Base-by-base conservation (phyloP, 2,113 vertebrate genomes). In the Phyllopteryx taeniolatus region DNA sequence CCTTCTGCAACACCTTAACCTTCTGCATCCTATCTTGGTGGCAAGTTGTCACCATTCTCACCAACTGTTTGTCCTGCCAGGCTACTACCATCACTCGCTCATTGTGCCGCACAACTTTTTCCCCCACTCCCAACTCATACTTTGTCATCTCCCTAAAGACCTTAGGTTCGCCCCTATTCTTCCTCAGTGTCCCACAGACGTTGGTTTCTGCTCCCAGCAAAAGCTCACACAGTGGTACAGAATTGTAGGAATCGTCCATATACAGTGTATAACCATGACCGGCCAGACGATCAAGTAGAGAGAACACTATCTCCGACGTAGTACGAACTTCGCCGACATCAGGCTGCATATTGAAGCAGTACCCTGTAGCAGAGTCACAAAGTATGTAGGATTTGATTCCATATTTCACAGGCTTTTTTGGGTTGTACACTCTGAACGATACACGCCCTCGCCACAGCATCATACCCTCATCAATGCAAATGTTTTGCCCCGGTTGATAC, bases 381-480 rank as follows among this genome's bases (percentile, higher is more conserved):
- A 64, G 11, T 11, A 64, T n/a, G 62, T 64, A 64, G 0, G 39
- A 43, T 44, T 64, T 64, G 42, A 64, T 64, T 7, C 62, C 62
- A 11, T 44, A 43, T 42, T 64, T 64, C 4, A 43, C 19, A 2
- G 39, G 8, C 20, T 43, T 64, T n/a, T 43, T 42, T 4, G 62
- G 62, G 39, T 44, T 44, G 39, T n/a, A 64, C 20, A 44, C 39
- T 43, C 15, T 64, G 35, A 64, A 64, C 4, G 39, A 64, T 13
- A 64, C 19, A 8, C 39, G 39, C 1, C 39, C 20, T 19, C 20
- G 39, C 19, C 62, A 64, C 19, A 13, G 8, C 62, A 64, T 44
- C 39, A 64, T 20, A 10, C 62, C 17, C 39, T 64, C 62, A n/a
- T 64, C 62, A 43, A 64, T 64, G 62, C 62, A 64, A 64, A 64